Percentiles rank a stretch among this genome's conserved stretches.
Conservation (phyloP, 1,140 invertebrate genomes). For the Physella acuta region DNA sequence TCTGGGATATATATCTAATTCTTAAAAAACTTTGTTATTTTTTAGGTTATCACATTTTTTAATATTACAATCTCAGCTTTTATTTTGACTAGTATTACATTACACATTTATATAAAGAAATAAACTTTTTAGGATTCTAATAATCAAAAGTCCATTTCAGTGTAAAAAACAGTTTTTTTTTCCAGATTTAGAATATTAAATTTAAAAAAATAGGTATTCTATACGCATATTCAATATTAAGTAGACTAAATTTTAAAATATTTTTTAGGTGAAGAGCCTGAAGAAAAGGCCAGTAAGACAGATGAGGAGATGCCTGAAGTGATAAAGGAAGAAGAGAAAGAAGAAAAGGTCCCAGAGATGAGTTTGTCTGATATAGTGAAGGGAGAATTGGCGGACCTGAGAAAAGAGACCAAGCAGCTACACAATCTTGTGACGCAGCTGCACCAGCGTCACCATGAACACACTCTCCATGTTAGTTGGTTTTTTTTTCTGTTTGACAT, state of each 20-base stretch:
- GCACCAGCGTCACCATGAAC: constrained; percentile 90
- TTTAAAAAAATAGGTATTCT: too few species aligned
- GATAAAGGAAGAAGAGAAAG: constrained; percentile 34
- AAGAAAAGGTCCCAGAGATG: constrained; percentile 36
- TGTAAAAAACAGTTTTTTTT: neutral
- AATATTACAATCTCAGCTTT: too few species aligned
- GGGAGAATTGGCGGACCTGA: constrained; percentile 74
- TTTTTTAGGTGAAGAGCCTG: constrained; percentile 20
- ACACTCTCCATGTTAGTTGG: constrained; percentile 75
- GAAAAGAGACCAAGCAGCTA: constrained; percentile 86
- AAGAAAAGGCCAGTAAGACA: constrained; percentile 30
- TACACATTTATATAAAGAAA: too few species aligned
- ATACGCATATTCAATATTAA: too few species aligned
- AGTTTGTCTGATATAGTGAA: constrained; percentile 40
- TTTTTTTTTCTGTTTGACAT: too few species aligned
- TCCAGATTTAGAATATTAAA: neutral
- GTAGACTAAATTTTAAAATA: too few species aligned
- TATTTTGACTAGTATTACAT: too few species aligned
- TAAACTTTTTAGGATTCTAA: too few species aligned
- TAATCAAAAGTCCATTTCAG: too few species aligned
- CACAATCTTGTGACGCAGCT: constrained; percentile 89
- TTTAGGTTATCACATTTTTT: too few species aligned
- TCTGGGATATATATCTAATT: too few species aligned
- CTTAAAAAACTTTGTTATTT: too few species aligned
- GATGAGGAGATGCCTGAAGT: constrained; percentile 25